Percentiles rank a stretch among this genome's conserved stretches.
Conservation (phyloP, 2,113 vertebrate genomes). For the Phrynocephalus versicolor region DNA sequence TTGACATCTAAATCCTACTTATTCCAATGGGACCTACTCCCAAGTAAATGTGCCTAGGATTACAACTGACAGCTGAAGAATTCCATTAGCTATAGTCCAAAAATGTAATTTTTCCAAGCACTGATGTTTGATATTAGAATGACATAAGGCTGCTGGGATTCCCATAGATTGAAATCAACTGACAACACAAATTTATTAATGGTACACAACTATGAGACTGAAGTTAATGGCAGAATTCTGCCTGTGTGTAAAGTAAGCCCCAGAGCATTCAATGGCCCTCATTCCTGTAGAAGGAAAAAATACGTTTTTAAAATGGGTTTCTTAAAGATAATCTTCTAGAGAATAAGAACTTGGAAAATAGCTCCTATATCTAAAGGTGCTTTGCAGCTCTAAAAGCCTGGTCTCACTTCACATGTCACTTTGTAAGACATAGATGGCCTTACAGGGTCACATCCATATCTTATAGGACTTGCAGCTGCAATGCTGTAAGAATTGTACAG, state of each 20-base stretch:
- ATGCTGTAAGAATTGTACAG: not conserved
- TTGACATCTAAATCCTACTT: not conserved
- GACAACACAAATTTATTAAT: no score
- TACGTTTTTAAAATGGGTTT: not conserved
- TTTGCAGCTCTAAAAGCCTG: not conserved
- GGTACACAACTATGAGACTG: not conserved
- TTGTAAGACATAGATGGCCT: no score
- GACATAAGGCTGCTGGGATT: no score
- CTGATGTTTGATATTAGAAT: no score
- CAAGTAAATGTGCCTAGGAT: not conserved
- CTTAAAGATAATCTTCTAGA: conserved; percentile 8
- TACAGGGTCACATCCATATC: not conserved
- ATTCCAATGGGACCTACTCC: not conserved
- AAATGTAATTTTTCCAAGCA: no score
- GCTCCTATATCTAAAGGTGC: not conserved
- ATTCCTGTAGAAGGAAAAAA: not conserved
- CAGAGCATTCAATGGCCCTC: not conserved
- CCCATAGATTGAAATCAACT: no score
- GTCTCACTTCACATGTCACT: not conserved
- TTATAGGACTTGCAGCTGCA: not conserved
- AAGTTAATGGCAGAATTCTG: not conserved
- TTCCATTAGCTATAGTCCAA: no score
- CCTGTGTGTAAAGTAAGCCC: not conserved
- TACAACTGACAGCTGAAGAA: no score
- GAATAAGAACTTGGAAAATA: not conserved